Evolutionary conservation across 2,888 invertebrate genomes (phyloP).

Genomic region (Calliopum simillimum): DNA sequence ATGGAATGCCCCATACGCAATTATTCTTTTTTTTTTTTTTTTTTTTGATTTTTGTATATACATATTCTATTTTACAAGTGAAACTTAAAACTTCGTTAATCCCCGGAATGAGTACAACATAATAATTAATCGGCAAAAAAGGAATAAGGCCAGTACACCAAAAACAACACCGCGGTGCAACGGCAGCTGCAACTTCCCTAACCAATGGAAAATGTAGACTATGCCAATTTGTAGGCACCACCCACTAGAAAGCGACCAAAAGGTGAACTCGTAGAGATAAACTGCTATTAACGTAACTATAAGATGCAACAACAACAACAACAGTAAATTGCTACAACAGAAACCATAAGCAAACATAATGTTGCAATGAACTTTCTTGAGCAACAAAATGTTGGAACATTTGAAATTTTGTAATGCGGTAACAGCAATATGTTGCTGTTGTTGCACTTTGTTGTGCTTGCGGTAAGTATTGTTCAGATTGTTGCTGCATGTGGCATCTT

Average conservation of each 20-base stretch:
- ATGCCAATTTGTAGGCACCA: slow-evolving; percentile 20
- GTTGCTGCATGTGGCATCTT: not conserved
- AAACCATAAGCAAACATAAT: not conserved
- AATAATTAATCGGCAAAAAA: not conserved
- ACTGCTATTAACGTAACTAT: not conserved
- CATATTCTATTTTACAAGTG: too few relatives aligned
- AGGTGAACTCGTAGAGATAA: slow-evolving; percentile 6
- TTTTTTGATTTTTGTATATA: too few relatives aligned
- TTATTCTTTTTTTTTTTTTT: too few relatives aligned
- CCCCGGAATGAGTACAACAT: too few relatives aligned
- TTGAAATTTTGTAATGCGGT: not conserved
- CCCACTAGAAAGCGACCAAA: slow-evolving; percentile 20
- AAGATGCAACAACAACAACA: not conserved
- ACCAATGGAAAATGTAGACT: not conserved
- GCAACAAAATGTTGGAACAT: too few relatives aligned
- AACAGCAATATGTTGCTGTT: slow-evolving; percentile 15
- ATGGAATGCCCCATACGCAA: too few relatives aligned
- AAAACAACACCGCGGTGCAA: not conserved
- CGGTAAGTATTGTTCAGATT: not conserved
- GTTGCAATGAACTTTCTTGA: not conserved
- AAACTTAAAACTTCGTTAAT: too few relatives aligned
- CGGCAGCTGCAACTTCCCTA: not conserved
- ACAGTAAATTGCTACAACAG: not conserved
- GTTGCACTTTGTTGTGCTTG: slow-evolving; percentile 13
- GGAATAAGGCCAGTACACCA: slow-evolving; percentile 2